phyloP scores from a whole-genome alignment of 2,888 invertebrate genomes.

The Onthophagus sagittarius region DNA sequence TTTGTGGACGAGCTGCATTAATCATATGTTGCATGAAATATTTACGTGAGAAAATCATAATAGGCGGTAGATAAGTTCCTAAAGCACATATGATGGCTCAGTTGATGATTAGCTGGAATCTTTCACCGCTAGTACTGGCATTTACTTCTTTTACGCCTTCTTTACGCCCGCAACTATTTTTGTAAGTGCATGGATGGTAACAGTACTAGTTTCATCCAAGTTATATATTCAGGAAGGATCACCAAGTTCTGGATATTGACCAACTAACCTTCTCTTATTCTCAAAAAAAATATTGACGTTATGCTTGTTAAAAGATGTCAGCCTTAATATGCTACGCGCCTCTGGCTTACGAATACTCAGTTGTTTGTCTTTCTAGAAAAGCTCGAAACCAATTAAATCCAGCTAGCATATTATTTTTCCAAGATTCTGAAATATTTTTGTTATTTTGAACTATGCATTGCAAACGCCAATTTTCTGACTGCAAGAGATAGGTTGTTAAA shows the following conservation, averaged over 20 bases:
- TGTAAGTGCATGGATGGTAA: slow-evolving; percentile 17
- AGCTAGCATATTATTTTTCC: slow-evolving; percentile 1
- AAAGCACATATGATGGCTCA: slow-evolving; percentile 36
- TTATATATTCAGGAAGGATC: slow-evolving; percentile 7
- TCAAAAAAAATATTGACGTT: too few species aligned
- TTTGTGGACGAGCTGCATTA: slow-evolving; percentile 38
- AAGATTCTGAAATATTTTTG: slow-evolving; percentile 22
- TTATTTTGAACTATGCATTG: slow-evolving; percentile 20
- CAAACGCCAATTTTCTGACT: slow-evolving; percentile 26
- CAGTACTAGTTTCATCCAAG: slow-evolving; percentile 23
- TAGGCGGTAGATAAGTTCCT: slow-evolving; percentile 37
- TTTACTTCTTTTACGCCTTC: slow-evolving; percentile 15
- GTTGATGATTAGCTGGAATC: slow-evolving; percentile 34
- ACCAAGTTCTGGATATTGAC: slow-evolving; percentile 4
- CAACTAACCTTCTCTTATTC: too few species aligned
- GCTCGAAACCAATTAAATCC: slow-evolving; percentile 16
- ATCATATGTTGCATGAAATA: slow-evolving; percentile 31
- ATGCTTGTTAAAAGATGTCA: slow-evolving; percentile 8
- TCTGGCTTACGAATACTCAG: slow-evolving; percentile 6
- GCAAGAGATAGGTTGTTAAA: slow-evolving; percentile 1
- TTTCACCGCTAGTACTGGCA: slow-evolving; percentile 10
- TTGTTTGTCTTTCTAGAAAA: slow-evolving; percentile 21
- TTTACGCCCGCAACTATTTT: slow-evolving; percentile 1
- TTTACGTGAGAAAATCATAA: slow-evolving; percentile 38
- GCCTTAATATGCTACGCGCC: slow-evolving; percentile 17